Conservation (phyloP, 2,888 invertebrate genomes). For the Acanthosepion esculentum region DNA sequence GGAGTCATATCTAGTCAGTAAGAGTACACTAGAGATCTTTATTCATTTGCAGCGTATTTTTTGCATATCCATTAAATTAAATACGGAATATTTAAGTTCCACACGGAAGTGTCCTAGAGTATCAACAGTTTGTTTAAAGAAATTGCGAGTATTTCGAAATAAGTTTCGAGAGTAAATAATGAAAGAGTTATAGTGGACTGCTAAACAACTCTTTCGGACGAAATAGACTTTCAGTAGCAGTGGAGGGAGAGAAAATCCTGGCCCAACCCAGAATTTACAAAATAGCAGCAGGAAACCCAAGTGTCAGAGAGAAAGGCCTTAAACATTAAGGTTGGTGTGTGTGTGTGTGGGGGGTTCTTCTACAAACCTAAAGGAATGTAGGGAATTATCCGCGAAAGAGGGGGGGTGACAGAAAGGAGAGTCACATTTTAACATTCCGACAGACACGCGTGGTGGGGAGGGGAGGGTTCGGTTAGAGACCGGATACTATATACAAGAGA, state of each 20-base stretch:
- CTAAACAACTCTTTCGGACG: background rate
- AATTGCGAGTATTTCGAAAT: too few species aligned
- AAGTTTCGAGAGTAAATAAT: too few species aligned
- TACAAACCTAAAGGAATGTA: background rate
- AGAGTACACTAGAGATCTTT: too few species aligned
- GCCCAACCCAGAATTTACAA: background rate
- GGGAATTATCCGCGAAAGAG: background rate
- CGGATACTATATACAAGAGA: background rate
- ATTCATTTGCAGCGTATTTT: too few species aligned
- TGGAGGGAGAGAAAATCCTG: background rate
- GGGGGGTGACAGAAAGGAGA: background rate
- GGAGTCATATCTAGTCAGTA: background rate
- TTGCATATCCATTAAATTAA: too few species aligned
- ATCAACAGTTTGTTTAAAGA: too few species aligned
- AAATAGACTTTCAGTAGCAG: too few species aligned
- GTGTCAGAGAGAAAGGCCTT: background rate
- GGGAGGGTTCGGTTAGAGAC: background rate
- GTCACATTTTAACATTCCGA: background rate
- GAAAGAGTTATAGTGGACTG: too few species aligned
- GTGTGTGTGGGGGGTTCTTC: too few species aligned
- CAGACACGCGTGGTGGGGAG: background rate
- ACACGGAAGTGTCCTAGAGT: too few species aligned
- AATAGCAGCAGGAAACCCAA: too few species aligned
- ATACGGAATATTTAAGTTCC: too few species aligned
- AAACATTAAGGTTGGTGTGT: background rate